A percentile compares a stretch with the other conserved stretches of the same genome.
phyloP scores from a whole-genome alignment of 1,140 invertebrate species.

The Drosophila dunni region DNA sequence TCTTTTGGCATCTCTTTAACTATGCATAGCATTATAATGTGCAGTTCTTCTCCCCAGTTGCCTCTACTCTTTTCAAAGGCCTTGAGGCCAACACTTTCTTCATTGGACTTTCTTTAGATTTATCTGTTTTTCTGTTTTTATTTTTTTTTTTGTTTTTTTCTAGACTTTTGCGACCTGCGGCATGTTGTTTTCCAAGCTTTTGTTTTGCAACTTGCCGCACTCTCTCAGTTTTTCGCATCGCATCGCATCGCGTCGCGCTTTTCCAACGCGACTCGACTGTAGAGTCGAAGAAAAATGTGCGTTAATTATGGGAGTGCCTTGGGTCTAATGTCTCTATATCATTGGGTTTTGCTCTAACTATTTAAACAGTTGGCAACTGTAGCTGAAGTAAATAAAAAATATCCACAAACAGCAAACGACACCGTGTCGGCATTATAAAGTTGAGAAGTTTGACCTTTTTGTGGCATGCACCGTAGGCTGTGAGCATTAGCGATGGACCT shows the following conservation, averaged over 20 bases:
- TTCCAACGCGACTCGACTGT: constrained; percentile 18
- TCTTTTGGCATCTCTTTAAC: constrained; percentile 40
- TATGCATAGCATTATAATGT: constrained; percentile 59
- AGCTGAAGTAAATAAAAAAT: background rate
- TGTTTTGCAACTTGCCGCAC: constrained; percentile 53
- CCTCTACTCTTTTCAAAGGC: constrained; percentile 39
- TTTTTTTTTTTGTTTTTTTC: background rate
- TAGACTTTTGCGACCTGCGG: constrained; percentile 38
- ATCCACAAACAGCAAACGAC: background rate
- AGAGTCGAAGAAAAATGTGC: constrained; percentile 55
- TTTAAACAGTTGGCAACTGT: constrained; percentile 38
- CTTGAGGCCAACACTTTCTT: constrained; percentile 79
- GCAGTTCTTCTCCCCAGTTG: constrained; percentile 36
- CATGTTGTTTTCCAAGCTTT: constrained; percentile 51
- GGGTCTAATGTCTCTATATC: constrained; percentile 60
- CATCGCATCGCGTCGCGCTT: constrained; percentile 23
- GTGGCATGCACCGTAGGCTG: background rate
- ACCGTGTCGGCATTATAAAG: constrained; percentile 37
- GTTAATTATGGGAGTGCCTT: constrained; percentile 76
- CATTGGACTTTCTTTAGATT: constrained; percentile 71
- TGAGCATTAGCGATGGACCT: constrained; percentile 2
- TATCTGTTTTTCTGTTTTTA: constrained; percentile 10
- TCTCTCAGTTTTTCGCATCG: constrained; percentile 23
- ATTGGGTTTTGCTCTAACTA: constrained; percentile 40
- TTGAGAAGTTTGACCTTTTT: constrained; percentile 18